Evolutionary conservation across 2,113 vertebrate species (phyloP), one percentile per base, ranked within the genome.

Genomic region (Castor canadensis): DNA sequence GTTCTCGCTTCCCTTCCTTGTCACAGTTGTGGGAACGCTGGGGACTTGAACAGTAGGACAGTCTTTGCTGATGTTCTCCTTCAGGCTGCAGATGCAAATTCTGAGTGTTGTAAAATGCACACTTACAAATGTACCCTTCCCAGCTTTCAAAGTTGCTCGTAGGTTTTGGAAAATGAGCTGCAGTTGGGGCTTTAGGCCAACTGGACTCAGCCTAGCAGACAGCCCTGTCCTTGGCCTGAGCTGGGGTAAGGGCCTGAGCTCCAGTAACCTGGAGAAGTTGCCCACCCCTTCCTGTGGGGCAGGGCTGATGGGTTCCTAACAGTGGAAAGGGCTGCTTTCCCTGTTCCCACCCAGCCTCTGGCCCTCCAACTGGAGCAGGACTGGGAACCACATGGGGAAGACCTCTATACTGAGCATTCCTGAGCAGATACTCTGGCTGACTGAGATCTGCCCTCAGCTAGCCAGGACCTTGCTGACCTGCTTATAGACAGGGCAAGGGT

Each of bases 21-120:
- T 56, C 5, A 0, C 17, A 69, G 40, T 87, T n/a, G 22, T 3
- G 3, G 11, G 87, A 45, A 4, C 0, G 9, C 56, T 0, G 1
- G n/a, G 15, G 32, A n/a, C 15, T 5, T 0, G 9, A 45, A 43
- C 5, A 30, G 1, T 4, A 26, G 0, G 54, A 45, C 7, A 9
- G 12, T 20, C 0, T 35, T n/a, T 32, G 19, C 52, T 30, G 1
- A 8, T 10, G 4, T 35, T 30, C 72, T 24, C 38, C 0, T 35
- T 82, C 15, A 1, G 1, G 16, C 45, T n/a, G 16, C 73, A 35
- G 64, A 47, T 40, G n/a, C 11, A 0, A 9, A 52, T 1, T n/a
- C 26, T 45, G 35, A 20, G n/a, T 3, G 28, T 4, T 75, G 26
- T 24, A 1, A 20, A 19, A 8, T 7, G 1, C 10, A 0, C 22